A percentile compares a stretch with the other conserved stretches of the same genome.
phyloP scores from a whole-genome alignment of 2,888 invertebrate species.

The Alloscopus bannaensis region DNA sequence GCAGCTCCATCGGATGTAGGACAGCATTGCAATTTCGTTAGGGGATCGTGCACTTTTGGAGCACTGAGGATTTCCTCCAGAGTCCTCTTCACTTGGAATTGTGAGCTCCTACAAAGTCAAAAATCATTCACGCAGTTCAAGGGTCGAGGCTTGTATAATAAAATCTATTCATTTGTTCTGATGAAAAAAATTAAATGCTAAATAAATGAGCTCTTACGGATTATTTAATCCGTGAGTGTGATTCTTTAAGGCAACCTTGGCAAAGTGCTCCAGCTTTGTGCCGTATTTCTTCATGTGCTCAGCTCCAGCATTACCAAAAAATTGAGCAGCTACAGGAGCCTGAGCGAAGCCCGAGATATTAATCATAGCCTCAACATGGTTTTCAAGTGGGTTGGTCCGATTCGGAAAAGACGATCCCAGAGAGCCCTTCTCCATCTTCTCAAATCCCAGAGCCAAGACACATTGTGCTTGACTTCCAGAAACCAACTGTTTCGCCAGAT shows the following conservation, averaged over 20 bases:
- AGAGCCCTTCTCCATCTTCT: constrained; percentile 98
- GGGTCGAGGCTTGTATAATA: neutral
- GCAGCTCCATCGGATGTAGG: constrained; percentile 99
- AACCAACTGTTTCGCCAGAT: constrained; percentile 93
- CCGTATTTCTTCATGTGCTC: constrained; percentile 98
- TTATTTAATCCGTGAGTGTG: constrained; percentile 98
- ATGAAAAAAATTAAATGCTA: neutral
- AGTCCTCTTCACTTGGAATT: constrained; percentile 93
- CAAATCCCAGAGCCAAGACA: constrained; percentile 95
- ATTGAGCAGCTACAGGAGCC: constrained; percentile 93
- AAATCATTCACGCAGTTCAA: too few relatives aligned
- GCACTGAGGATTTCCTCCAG: constrained; percentile 93
- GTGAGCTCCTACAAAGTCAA: constrained; percentile 85
- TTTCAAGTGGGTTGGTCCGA: constrained; percentile 92
- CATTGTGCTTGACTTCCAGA: constrained; percentile 92
- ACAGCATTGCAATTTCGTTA: constrained; percentile 98
- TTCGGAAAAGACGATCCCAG: constrained; percentile 83
- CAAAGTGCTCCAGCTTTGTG: constrained; percentile 93
- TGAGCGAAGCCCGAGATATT: constrained; percentile 87
- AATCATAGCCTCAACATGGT: constrained; percentile 89
- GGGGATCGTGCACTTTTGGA: constrained; percentile 90
- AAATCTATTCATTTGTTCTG: constrained; percentile 43
- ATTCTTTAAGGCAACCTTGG: constrained; percentile 98
- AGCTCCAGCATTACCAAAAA: constrained; percentile 96
- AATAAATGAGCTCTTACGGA: constrained; percentile 80